These are phyloP conservation scores for Sarcophaga carnaria DNA, from an alignment of 2,888 invertebrate species.

Conservation along the genomic window DNA sequence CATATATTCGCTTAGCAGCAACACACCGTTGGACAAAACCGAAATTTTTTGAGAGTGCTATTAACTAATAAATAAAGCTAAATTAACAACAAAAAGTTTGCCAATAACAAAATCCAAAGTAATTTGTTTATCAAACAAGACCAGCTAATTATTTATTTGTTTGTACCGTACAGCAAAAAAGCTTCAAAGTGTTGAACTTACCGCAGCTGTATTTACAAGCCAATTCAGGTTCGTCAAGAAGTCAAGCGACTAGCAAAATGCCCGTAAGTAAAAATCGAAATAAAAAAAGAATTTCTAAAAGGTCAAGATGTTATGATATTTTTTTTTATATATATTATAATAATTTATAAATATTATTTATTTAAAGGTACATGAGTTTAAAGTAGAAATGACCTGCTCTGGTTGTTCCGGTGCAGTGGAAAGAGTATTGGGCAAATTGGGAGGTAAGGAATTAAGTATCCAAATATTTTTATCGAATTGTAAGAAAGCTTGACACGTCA, in stretches of 20 bases:
- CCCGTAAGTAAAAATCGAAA: slow-evolving; percentile 71
- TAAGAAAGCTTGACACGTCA: background rate
- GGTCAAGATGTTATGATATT: slow-evolving; percentile 42
- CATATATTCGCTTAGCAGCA: slow-evolving; percentile 7
- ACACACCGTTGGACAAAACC: background rate
- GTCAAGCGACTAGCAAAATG: slow-evolving; percentile 75
- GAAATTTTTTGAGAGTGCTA: slow-evolving; percentile 22
- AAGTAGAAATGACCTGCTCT: slow-evolving; percentile 96
- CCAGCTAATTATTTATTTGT: slow-evolving; percentile 9
- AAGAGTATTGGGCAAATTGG: slow-evolving; percentile 90
- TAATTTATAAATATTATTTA: too few relatives aligned
- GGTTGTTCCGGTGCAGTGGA: slow-evolving; percentile 95
- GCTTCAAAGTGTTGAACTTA: slow-evolving; percentile 77
- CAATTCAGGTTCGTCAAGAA: slow-evolving; percentile 70
- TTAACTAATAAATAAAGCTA: slow-evolving; percentile 39
- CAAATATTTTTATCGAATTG: background rate
- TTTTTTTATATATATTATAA: too few relatives aligned
- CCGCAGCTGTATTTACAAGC: slow-evolving; percentile 76
- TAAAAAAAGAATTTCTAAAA: slow-evolving; percentile 20
- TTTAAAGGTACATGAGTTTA: slow-evolving; percentile 88
- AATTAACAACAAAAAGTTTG: background rate
- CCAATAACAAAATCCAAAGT: background rate
- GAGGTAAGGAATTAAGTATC: slow-evolving; percentile 82
- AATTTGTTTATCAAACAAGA: slow-evolving; percentile 31
- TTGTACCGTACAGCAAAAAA: slow-evolving; percentile 41